Evolutionary conservation across 1,140 invertebrate genomes (phyloP), one percentile per base, ranked within the genome.

Genomic region (Drosophila equinoxialis): DNA sequence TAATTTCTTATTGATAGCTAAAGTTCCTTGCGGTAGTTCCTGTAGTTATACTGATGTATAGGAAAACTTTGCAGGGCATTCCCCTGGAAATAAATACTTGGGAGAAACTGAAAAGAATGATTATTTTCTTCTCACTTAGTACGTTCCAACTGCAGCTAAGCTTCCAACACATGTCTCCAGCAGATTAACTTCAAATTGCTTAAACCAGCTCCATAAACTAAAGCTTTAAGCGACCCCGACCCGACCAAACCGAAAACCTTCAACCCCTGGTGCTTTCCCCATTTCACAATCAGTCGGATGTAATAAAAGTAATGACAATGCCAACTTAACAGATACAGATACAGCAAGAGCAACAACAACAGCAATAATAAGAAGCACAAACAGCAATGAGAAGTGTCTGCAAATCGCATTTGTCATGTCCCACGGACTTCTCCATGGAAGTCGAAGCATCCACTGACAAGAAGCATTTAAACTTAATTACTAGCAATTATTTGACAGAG

Each of bases 401-500:
- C 57, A 81, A 79, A 85, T 71, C 77, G 82, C 78, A 85, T 81
- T 81, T 85, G 72, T 85, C 82, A 85, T 62, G 66, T 48, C 45
- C 35, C 76, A 37, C 26, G 37, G 45, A 65, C 57, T 41, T 39
- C 41, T 8, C 7, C 20, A 30, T 30, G 30, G 35, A 55, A 55
- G 11, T 11, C 30, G 33, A 14, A 33, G 57, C 48, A 14, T 60
- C 60, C 51, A 41, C 45, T 55, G 75, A 60, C 69, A 64, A 63
- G 51, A 63, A 70, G 78, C 80, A 73, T 69, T 76, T 81, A 85
- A 77, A 62, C 60, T 70, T 79, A 89, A 89, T 90, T 90, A 77
- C 59, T 61, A 20, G 58, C 84, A 89, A 89, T 89, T 89, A 89
- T 79, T 70, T 68, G 74, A 60, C 65, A 26, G 58, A 66, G 62